Evolutionary conservation across 2,888 invertebrate genomes (phyloP).

Genomic region (Aspidapion aeneum): DNA sequence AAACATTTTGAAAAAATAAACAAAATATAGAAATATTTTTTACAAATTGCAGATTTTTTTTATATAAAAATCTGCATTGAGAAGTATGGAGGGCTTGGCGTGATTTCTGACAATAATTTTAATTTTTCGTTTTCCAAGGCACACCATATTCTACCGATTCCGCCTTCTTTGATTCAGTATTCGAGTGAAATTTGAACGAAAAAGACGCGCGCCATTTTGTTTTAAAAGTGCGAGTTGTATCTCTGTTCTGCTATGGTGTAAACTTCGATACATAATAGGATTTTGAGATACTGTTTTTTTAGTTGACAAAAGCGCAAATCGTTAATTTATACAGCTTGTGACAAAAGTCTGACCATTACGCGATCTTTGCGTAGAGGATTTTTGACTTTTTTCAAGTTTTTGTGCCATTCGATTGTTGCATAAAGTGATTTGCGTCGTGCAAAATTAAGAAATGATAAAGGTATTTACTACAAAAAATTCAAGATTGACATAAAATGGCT

Average conservation of each 20-base stretch:
- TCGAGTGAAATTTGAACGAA: slow-evolving; percentile 23
- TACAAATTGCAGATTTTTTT: too few relatives aligned
- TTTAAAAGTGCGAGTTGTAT: slow-evolving; percentile 2
- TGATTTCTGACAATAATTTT: too few relatives aligned
- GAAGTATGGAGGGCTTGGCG: too few relatives aligned
- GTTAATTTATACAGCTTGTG: slow-evolving; percentile 5
- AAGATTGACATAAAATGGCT: too few relatives aligned
- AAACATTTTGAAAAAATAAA: too few relatives aligned
- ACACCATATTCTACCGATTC: slow-evolving; percentile 2
- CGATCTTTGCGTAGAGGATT: slow-evolving; percentile 12
- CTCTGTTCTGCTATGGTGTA: slow-evolving; percentile 23
- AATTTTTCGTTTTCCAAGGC: background rate
- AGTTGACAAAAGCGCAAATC: background rate
- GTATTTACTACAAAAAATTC: too few relatives aligned
- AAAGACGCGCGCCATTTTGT: slow-evolving; percentile 17
- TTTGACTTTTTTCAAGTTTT: slow-evolving; percentile 15
- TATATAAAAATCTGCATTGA: too few relatives aligned
- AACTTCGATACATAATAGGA: slow-evolving; percentile 24
- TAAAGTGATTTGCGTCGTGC: slow-evolving; percentile 9
- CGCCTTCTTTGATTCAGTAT: slow-evolving; percentile 20
- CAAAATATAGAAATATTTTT: too few relatives aligned
- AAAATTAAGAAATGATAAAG: background rate
- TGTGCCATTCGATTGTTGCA: background rate
- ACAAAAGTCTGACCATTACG: slow-evolving; percentile 16
- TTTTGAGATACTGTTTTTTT: slow-evolving; percentile 15